phyloP scores from a whole-genome alignment of 1,140 invertebrate genomes.

The Gonatopus flavifemur region DNA sequence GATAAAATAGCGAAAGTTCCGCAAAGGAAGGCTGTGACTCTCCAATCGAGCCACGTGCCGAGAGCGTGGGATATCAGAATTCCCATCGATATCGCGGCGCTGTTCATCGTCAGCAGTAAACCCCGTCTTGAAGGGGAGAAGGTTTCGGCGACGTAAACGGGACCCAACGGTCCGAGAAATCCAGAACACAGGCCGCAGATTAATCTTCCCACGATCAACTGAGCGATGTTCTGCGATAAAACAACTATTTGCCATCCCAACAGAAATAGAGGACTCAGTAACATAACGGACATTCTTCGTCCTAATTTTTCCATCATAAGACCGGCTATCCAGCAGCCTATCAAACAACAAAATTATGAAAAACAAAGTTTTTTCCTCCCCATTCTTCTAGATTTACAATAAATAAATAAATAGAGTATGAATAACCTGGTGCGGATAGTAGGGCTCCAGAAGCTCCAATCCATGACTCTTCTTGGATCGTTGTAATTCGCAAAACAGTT shows the following conservation, averaged over 20 bases:
- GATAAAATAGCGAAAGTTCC: constrained; percentile 57
- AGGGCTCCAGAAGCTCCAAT: constrained; percentile 65
- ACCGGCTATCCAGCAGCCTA: constrained; percentile 60
- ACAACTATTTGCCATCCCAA: constrained; percentile 70
- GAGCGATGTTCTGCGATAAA: constrained; percentile 52
- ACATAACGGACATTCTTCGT: constrained; percentile 63
- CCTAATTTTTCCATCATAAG: constrained; percentile 70
- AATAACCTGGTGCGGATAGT: constrained; percentile 63
- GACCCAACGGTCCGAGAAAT: constrained; percentile 54
- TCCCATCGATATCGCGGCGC: constrained; percentile 61
- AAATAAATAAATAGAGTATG: no score
- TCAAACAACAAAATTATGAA: background rate
- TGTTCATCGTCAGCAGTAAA: constrained; percentile 60
- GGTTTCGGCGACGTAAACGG: constrained; percentile 60
- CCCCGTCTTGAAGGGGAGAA: constrained; percentile 62
- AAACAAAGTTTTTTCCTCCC: background rate
- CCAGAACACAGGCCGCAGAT: constrained; percentile 66
- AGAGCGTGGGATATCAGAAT: constrained; percentile 61
- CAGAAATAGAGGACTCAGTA: constrained; percentile 64
- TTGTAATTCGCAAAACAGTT: constrained; percentile 21
- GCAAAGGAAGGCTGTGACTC: constrained; percentile 60
- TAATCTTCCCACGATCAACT: constrained; percentile 67
- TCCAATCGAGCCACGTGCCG: constrained; percentile 65
- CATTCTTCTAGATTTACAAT: no score
- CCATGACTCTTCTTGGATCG: constrained; percentile 62